These are phyloP conservation scores for Parnassius orleans DNA, from an alignment of 2,888 invertebrate species.

Conservation along the genomic window DNA sequence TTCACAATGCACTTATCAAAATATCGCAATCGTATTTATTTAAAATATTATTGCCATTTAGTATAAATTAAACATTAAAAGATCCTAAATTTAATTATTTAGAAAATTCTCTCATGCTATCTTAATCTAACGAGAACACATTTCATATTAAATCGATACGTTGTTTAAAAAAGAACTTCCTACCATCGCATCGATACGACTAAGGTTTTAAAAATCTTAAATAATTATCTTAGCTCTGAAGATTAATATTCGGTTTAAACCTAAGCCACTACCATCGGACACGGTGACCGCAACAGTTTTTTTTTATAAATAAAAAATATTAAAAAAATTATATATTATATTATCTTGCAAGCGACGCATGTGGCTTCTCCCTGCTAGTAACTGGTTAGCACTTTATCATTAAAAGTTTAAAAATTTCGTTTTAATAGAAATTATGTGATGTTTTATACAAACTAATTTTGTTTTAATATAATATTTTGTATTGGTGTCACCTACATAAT, in stretches of 20 bases:
- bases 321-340: too few relatives aligned
- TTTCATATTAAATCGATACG: conserved; percentile 47
- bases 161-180: conserved; percentile 40
- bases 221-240: conserved; percentile 59
- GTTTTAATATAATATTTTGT: too few relatives aligned
- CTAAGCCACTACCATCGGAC: too few relatives aligned
- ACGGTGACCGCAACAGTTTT: too few relatives aligned
- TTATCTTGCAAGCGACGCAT: too few relatives aligned
- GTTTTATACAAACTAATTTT: too few relatives aligned
- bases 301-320: too few relatives aligned
- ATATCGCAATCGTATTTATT: neutral
- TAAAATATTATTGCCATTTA: conserved; percentile 19
- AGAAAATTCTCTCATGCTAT: conserved; percentile 30
- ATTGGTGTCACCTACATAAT: too few relatives aligned
- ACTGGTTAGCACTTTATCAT: too few relatives aligned
- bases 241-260: conserved; percentile 23
- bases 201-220: conserved; percentile 35
- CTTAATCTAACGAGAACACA: conserved; percentile 60
- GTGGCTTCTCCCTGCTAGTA: too few relatives aligned
- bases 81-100: conserved; percentile 30
- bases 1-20: conserved; percentile 21
- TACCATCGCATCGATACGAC: conserved; percentile 47
- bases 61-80: conserved; percentile 15
- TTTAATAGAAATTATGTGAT: too few relatives aligned
- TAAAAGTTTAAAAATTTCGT: too few relatives aligned